Evolutionary conservation across 2,113 vertebrate genomes (phyloP).

Genomic region (Probosciger aterrimus): DNA sequence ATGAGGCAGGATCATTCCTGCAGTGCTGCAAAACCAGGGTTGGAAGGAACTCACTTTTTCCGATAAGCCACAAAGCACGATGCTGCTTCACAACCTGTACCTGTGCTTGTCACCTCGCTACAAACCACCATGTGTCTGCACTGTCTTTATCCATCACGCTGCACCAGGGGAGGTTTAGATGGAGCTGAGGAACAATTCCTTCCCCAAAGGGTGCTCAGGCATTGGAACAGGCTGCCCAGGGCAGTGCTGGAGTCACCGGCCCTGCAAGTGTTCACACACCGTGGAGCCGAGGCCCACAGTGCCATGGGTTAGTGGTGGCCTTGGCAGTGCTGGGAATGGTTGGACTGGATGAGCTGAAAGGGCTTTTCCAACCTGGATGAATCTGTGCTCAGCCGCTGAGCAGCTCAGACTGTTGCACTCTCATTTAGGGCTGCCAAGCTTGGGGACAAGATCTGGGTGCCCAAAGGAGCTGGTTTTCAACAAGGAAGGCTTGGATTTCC

Average conservation of each 20-base stretch:
- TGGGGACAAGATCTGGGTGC: neutral
- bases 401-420: neutral
- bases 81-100: neutral
- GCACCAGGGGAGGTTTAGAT: neutral
- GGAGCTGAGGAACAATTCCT: neutral
- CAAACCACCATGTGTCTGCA: fast-evolving
- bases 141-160: neutral
- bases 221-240: neutral
- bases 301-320: neutral
- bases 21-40: neutral
- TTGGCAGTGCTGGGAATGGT: neutral
- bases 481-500: neutral
- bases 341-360: neutral
- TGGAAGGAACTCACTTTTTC: neutral
- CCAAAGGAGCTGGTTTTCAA: neutral
- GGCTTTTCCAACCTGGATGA: neutral
- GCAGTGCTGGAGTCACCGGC: neutral
- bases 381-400: neutral
- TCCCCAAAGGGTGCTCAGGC: neutral
- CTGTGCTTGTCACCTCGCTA: neutral
- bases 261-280: neutral
- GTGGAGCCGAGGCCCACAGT: neutral
- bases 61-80: neutral
- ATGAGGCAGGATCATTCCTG: neutral
- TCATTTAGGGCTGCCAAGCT: neutral